A percentile compares a stretch with the other conserved stretches of the same genome.
Conservation (phyloP, 2,888 invertebrate genomes). For the Dicyrtoma fusca region DNA sequence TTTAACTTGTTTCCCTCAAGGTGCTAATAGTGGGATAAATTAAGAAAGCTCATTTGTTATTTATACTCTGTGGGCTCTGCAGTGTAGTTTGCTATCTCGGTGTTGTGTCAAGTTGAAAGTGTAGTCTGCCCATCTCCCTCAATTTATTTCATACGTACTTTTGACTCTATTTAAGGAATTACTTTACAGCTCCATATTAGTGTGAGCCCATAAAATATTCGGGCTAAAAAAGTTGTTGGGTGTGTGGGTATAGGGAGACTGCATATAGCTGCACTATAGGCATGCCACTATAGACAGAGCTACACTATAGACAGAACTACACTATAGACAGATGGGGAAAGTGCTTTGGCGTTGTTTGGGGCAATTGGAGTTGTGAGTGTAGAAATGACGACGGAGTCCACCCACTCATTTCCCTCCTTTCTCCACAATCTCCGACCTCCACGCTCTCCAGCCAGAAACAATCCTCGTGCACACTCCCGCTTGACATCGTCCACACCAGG, state of each 20-base stretch:
- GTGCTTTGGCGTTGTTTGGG: background rate
- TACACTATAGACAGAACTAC: background rate
- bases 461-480: background rate
- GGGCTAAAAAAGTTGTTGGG: too few species aligned
- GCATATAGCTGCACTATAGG: background rate
- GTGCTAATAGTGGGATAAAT: conserved; percentile 34
- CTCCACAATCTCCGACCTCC: background rate
- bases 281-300: background rate
- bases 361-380: conserved; percentile 3
- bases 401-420: conserved; percentile 11
- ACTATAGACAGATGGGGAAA: background rate
- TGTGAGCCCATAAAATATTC: too few species aligned
- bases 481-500: background rate
- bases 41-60: conserved; percentile 37
- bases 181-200: too few species aligned
- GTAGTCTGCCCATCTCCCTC: too few species aligned
- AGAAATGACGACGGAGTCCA: conserved; percentile 28
- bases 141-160: too few species aligned
- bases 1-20: conserved; percentile 22
- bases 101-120: too few species aligned
- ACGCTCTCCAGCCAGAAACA: background rate
- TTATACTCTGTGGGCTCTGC: conserved; percentile 15
- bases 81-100: background rate
- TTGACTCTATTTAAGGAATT: too few species aligned
- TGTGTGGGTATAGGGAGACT: too few species aligned